A percentile compares a stretch with the other conserved stretches of the same genome.
phyloP scores from a whole-genome alignment of 2,797 vertebrate species.

The Anguilla obscura region DNA sequence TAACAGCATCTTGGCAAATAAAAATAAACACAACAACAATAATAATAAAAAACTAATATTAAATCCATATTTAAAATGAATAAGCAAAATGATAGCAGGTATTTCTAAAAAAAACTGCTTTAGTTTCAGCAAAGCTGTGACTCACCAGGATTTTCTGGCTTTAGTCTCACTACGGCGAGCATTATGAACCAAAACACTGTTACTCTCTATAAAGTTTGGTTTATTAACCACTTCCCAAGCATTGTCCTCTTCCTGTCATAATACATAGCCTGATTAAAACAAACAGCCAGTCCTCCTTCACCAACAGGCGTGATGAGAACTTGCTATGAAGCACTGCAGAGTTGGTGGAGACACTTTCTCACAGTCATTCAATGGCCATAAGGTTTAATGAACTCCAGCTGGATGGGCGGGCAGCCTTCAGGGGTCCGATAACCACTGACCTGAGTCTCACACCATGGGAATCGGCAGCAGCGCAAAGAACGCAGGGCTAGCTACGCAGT shows the following conservation, averaged over 20 bases:
- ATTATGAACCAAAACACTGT: background rate
- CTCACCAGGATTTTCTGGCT: background rate
- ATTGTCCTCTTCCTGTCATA: conserved; percentile 2
- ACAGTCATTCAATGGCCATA: conserved; percentile 20
- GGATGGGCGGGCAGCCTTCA: conserved; percentile 21
- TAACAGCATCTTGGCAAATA: background rate
- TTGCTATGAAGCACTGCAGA: background rate
- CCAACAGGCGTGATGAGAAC: conserved; percentile 7
- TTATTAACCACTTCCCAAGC: conserved; percentile 3
- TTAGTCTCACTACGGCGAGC: background rate
- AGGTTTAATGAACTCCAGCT: conserved; percentile 40
- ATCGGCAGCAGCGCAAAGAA: background rate
- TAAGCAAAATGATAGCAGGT: background rate
- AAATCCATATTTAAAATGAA: background rate
- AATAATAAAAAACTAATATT: background rate
- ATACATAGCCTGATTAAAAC: background rate
- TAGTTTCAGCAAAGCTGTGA: background rate
- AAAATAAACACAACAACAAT: background rate
- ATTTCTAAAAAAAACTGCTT: background rate
- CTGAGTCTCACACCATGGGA: background rate
- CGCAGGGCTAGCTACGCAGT: background rate
- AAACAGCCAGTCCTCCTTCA: background rate
- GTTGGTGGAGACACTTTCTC: conserved; percentile 26
- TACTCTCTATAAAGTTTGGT: background rate
- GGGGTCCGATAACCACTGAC: conserved; percentile 10